phyloP scores from a whole-genome alignment of 2,113 vertebrate species.

The Thryonomys swinderianus region DNA sequence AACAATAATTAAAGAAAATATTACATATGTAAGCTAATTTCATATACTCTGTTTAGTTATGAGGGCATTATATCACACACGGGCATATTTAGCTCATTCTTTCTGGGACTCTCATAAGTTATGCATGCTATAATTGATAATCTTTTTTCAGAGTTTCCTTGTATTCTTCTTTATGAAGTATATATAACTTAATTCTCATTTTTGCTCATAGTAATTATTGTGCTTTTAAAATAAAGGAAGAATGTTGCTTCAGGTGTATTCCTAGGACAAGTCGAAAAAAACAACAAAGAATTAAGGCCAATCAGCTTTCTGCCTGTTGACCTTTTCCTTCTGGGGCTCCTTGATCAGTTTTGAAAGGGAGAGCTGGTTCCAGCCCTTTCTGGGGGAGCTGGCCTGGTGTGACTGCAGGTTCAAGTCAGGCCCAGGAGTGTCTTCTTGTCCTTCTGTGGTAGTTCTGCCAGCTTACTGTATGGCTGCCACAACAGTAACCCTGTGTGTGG shows the following conservation, averaged over 20 bases:
- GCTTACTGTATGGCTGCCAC: constrained; percentile 90
- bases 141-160: constrained; percentile 75
- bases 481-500: constrained; percentile 83
- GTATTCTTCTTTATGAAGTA: constrained; percentile 62
- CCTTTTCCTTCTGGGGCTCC: constrained; percentile 87
- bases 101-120: background rate
- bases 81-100: background rate
- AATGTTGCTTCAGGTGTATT: constrained; percentile 89
- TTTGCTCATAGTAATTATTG: constrained; percentile 69
- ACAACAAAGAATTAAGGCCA: constrained; percentile 81
- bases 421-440: constrained; percentile 85
- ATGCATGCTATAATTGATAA: background rate
- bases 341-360: constrained; percentile 91
- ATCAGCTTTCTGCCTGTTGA: constrained; percentile 86
- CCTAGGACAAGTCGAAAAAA: constrained; percentile 62
- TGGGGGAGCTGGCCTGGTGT: constrained; percentile 82
- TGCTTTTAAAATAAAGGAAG: constrained; percentile 79
- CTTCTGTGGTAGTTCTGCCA: constrained; percentile 85
- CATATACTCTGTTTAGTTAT: background rate
- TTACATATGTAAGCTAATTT: background rate
- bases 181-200: constrained; percentile 78
- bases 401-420: constrained; percentile 88
- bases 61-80: background rate
- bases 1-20: background rate
- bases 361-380: constrained; percentile 88